Evolutionary conservation across 2,113 vertebrate genomes (phyloP), one percentile per base, ranked within the genome.

Genomic region (Dasyprocta punctata): DNA sequence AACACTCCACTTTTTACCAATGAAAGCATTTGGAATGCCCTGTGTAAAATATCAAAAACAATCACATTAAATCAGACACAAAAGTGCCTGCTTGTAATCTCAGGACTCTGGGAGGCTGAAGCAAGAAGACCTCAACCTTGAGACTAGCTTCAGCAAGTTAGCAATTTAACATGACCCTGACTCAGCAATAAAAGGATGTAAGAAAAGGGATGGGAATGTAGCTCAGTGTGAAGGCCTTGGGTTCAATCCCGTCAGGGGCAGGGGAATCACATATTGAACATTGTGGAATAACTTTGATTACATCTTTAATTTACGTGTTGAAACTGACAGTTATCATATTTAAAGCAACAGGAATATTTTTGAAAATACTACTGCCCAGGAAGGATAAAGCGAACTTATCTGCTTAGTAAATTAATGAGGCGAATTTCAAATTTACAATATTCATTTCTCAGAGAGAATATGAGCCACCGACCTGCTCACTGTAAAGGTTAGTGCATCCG

Each of bases 371-470:
- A 95, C 86, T 54, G 22, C 36, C 16, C 4, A 81, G 49, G 56
- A 78, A 86, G 7, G 24, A 75, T 92, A 95, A 96, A 71, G 58
- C 41, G 89, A 92, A 22, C 11, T 86, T 89, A 80, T 85, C 92
- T 89, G 20, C 52, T 94, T 80, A 81, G 56, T n/a, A 19, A 87
- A 78, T 73, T 94, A 85, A 77, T 80, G 17, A 93, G 17, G 47
- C 41, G 69, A 44, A 84, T 95, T 94, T 88, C 38, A 96, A 86
- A 84, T 92, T 67, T 78, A 86, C 14, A 94, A 65, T 82, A 93
- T 82, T 95, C 33, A 85, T 94, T 97, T 94, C 71, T 22, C n/a
- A 71, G 41, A 71, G 69, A 38, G 19, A 71, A 38, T n/a, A 71
- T 38, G 67, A 8, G 36, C n/a, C 69, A 71, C 8, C 69, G 38